phyloP scores from a whole-genome alignment of 2,797 vertebrate genomes.

The Bradypodion pumilum region DNA sequence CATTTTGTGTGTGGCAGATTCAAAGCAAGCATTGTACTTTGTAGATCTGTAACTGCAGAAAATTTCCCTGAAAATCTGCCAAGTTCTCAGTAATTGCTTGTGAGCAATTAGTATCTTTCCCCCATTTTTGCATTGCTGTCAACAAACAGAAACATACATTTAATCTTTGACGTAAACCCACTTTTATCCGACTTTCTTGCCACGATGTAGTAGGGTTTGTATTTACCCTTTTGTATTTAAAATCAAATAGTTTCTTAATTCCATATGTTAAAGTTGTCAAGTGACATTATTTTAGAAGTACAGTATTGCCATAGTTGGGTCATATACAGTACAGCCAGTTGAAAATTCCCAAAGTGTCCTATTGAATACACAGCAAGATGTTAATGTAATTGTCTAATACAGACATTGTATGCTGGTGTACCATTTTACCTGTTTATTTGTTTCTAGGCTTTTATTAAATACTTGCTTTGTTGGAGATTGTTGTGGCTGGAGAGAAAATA shows the following conservation, averaged over 20 bases:
- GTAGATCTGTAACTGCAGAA: neutral
- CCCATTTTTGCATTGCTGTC: neutral
- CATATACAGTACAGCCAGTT: neutral
- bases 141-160: neutral
- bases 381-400: neutral
- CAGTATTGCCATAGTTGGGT: neutral
- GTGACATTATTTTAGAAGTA: neutral
- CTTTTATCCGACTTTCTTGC: neutral
- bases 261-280: neutral
- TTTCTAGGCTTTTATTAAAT: neutral
- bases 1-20: neutral
- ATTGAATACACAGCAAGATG: neutral
- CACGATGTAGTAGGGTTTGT: neutral
- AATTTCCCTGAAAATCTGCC: neutral
- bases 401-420: neutral
- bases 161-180: neutral
- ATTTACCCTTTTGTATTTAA: too few species aligned
- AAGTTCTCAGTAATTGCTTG: conserved; percentile 13
- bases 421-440: neutral
- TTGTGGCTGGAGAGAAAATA: neutral
- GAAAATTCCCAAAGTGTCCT: neutral
- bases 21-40: neutral
- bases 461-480: neutral
- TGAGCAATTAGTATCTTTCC: neutral
- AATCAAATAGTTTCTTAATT: neutral